These are phyloP conservation scores for cat (Felis catus) DNA, from an alignment of 2,113 vertebrate species.

Conservation along the genomic window F.catus_Fca126_mat1.0 CM031419.1:164874001-164874500, in stretches of 20 bases:
- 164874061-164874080: background rate
- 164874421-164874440: background rate
- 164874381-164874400: background rate
- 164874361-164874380: background rate
- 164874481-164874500: slow-evolving; percentile 22
- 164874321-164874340: background rate
- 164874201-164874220: background rate
- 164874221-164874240: background rate
- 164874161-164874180: background rate
- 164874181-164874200: background rate
- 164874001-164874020: background rate
- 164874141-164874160: background rate
- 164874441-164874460: background rate
- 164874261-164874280: background rate
- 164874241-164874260: background rate
- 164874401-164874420: background rate
- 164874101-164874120: too few species aligned
- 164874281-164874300: background rate
- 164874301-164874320: background rate
- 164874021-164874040: background rate
- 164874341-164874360: background rate
- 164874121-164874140: background rate
- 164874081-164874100: background rate
- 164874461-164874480: slow-evolving; percentile 19
- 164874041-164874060: background rate